phyloP scores from a whole-genome alignment of 1,140 invertebrate species.

The Drosophila sulfurigaster region DNA sequence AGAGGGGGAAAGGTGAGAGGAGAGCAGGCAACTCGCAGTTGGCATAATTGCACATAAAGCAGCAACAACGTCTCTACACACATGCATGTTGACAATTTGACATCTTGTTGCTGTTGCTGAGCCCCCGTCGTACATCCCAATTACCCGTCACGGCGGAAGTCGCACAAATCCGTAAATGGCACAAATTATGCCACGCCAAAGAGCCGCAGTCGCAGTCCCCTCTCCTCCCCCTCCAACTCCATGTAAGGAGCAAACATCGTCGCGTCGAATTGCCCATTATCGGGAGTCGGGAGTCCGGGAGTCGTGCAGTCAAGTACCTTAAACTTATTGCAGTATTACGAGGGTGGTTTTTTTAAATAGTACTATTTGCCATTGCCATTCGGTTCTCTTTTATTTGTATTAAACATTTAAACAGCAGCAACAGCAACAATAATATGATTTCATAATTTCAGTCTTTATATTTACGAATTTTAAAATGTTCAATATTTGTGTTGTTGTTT shows the following conservation, averaged over 20 bases:
- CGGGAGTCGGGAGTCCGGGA: slow-evolving; percentile 5
- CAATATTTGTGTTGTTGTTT: not conserved
- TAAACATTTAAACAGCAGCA: not conserved
- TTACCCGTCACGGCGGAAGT: slow-evolving; percentile 56
- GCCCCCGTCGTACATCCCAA: slow-evolving; percentile 2
- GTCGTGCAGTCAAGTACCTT: not conserved
- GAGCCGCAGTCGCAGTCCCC: slow-evolving; percentile 24
- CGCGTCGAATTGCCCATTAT: slow-evolving; percentile 57
- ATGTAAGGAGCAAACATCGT: slow-evolving; percentile 39
- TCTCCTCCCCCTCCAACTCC: slow-evolving; percentile 33
- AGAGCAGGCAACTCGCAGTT: slow-evolving; percentile 46
- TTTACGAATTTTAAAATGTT: slow-evolving; percentile 1
- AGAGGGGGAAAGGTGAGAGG: not conserved
- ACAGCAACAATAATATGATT: not conserved
- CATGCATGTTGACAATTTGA: slow-evolving; percentile 67
- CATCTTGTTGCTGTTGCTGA: slow-evolving; percentile 57
- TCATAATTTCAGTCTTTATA: not conserved
- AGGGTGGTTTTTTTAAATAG: slow-evolving; percentile 2
- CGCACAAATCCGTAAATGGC: slow-evolving; percentile 76
- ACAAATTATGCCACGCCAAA: slow-evolving; percentile 63
- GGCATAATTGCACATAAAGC: slow-evolving; percentile 70
- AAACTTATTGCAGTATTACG: slow-evolving; percentile 3
- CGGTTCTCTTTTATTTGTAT: not conserved
- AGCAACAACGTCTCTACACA: slow-evolving; percentile 36
- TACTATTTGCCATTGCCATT: not conserved